Conservation (phyloP, 2,797 vertebrate species). For the Diglossa cyanea region DNA sequence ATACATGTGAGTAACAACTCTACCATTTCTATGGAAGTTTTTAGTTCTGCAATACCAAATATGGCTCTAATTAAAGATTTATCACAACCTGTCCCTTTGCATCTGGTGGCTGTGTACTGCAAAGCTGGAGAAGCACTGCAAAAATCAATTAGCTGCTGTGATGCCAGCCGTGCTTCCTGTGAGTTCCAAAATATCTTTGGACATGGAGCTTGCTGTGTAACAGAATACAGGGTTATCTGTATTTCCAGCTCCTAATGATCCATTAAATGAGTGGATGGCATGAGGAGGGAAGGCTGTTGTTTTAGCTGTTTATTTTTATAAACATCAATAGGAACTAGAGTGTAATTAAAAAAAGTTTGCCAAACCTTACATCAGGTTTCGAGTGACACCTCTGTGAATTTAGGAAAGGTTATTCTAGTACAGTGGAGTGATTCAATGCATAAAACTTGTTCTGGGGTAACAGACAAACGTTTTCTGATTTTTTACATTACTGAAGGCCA, state of each 20-base stretch:
- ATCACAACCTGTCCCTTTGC: conserved; percentile 5
- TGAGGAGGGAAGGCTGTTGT: background rate
- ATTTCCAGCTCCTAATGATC: background rate
- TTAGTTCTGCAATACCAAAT: conserved; percentile 17
- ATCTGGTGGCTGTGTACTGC: background rate
- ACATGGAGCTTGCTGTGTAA: background rate
- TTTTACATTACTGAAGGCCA: background rate
- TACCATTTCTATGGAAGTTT: background rate
- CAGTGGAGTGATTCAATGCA: background rate
- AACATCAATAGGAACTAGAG: background rate
- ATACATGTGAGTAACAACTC: background rate
- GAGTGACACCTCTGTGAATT: background rate
- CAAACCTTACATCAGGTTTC: background rate
- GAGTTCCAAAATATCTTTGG: conserved; percentile 12
- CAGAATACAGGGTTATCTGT: conserved; percentile 7
- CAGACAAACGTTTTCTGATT: background rate
- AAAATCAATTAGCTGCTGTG: background rate
- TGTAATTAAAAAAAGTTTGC: background rate
- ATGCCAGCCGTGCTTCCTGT: background rate
- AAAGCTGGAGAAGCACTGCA: background rate
- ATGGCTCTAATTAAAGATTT: conserved; percentile 38
- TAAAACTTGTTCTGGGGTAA: background rate
- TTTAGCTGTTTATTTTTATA: background rate
- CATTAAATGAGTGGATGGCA: background rate
- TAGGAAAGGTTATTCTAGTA: background rate